Conservation (phyloP, 2,113 vertebrate genomes). For the Mungos mungo region DNA sequence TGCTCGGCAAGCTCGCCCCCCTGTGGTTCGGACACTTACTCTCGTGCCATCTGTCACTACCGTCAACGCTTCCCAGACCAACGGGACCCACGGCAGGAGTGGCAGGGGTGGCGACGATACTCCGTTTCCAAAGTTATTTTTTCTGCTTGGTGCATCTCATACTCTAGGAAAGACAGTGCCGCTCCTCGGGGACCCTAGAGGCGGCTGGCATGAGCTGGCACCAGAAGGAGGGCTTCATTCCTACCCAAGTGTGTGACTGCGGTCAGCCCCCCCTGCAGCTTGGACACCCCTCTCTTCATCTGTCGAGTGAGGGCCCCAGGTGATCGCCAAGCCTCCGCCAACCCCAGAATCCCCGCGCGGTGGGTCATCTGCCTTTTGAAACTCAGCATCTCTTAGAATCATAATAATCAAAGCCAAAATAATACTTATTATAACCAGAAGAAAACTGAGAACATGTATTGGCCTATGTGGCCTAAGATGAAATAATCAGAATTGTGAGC, state of each 20-base stretch:
- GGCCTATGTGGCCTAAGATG: neutral
- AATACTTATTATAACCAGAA: too few relatives aligned
- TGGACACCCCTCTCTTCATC: neutral
- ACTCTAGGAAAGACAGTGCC: too few relatives aligned
- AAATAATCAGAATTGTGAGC: neutral
- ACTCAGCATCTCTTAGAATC: neutral
- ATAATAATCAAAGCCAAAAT: neutral
- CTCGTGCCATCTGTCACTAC: too few relatives aligned
- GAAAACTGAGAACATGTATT: neutral
- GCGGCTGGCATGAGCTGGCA: rapidly evolving
- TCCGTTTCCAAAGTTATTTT: neutral
- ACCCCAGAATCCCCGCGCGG: rapidly evolving
- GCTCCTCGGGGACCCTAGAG: neutral
- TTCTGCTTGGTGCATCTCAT: neutral
- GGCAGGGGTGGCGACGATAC: rapidly evolving
- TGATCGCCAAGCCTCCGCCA: neutral
- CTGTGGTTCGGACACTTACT: neutral
- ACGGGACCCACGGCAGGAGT: too few relatives aligned
- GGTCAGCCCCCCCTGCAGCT: neutral
- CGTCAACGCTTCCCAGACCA: neutral
- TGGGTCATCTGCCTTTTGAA: neutral
- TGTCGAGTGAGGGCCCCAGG: neutral
- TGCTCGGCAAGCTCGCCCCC: neutral
- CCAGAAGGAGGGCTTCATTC: neutral
- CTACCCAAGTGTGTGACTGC: neutral